Evolutionary conservation across 2,888 invertebrate genomes (phyloP), one percentile per base, ranked within the genome.

Genomic region (Limnephilus rhombicus): DNA sequence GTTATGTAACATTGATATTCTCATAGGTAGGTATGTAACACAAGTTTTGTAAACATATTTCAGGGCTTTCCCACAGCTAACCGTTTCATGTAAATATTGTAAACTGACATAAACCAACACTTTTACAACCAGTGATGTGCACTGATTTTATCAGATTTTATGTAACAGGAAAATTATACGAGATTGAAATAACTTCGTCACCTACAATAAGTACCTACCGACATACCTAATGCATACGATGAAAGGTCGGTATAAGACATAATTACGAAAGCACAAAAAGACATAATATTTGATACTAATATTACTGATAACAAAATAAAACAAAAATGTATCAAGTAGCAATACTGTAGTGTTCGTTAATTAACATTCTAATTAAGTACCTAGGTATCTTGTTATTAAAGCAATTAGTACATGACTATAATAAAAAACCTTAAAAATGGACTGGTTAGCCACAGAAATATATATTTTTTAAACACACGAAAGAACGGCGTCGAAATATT

Each of bases 21-120:
- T 24, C 68, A 4, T 41, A 41, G 41, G 24, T 68, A 18, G 68
- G 18, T 41, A 41, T 9, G 9, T 68, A 68, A 68, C 68, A 68
- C n/a, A 24, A 68, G 68, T n/a, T 68, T 68, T 68, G 24, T 68
- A 68, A 24, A 68, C 24, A 85, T 37, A 86, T 86, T 86, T 86
- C 86, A 86, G 86, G 95, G 93, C 85, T 88, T 88, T 88, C 68
- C 80, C 88, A 88, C 88, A 80, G 34, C 13, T 88, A 80, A 68
- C 88, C 68, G 18, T 53, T 68, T 80, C 15, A 80, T 68, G 86
- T 88, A 68, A 80, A 80, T 68, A 41, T 85, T 85, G 41, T 45
- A 41, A 85, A 85, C 45, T 41, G 85, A 85, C 85, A 88, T 88
- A 34, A 34, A 9, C 88, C 80, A 68, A 34, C 68, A 88, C 18